A percentile compares a stretch with the other conserved stretches of the same genome.
phyloP scores from a whole-genome alignment of 2,888 invertebrate genomes.

The Andrena fulva region DNA sequence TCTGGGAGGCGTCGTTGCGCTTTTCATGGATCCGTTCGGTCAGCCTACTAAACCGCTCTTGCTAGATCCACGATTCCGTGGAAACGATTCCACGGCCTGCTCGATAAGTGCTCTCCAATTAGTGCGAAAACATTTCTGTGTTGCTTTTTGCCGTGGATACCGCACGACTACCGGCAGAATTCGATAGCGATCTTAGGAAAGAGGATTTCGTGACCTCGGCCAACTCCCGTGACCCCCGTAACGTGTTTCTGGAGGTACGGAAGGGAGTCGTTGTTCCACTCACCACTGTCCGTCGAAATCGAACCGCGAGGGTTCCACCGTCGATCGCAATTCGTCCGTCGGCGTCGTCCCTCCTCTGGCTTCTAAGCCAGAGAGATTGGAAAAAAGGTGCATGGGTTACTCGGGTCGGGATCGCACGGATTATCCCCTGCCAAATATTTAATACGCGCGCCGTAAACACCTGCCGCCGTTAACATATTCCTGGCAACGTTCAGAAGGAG shows the following conservation, averaged over 20 bases:
- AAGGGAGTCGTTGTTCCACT: neutral
- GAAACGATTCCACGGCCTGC: conserved; percentile 77
- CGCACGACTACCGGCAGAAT: conserved; percentile 56
- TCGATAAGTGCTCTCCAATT: conserved; percentile 82
- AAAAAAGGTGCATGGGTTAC: neutral
- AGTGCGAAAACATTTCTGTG: conserved; percentile 79
- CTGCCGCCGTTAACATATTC: conserved; percentile 40
- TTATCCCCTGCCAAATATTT: conserved; percentile 17
- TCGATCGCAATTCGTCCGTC: no score
- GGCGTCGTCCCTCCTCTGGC: neutral
- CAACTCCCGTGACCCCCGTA: conserved; percentile 57
- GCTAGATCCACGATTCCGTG: conserved; percentile 82
- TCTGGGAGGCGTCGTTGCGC: conserved; percentile 75
- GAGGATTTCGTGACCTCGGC: conserved; percentile 68
- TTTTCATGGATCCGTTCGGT: conserved; percentile 73
- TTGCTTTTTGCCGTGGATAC: conserved; percentile 67
- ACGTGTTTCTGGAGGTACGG: conserved; percentile 41
- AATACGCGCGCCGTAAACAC: conserved; percentile 30
- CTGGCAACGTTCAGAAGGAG: neutral
- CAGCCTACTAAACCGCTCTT: conserved; percentile 70
- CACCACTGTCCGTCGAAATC: conserved; percentile 31
- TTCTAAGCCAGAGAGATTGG: neutral
- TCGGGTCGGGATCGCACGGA: conserved; percentile 12
- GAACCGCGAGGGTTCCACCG: conserved; percentile 10
- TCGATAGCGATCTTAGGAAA: conserved; percentile 70